phyloP scores from a whole-genome alignment of 2,797 vertebrate genomes.

The Sylvilagus floridanus region DNA sequence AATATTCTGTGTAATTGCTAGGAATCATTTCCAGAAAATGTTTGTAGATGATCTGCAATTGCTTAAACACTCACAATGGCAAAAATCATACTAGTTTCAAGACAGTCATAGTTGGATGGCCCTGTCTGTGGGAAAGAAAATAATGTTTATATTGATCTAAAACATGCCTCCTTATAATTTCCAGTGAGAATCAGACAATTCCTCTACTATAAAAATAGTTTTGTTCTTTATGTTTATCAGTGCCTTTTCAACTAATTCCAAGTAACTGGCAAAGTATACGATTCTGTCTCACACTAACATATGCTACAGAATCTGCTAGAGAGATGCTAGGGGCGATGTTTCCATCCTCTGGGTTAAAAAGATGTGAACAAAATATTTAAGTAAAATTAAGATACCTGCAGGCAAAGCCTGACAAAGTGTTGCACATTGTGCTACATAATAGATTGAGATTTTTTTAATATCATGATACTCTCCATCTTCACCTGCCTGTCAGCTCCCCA shows the following conservation, averaged over 20 bases:
- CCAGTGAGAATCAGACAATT: not conserved
- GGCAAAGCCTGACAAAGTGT: conserved; percentile 73
- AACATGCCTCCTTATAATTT: conserved; percentile 6
- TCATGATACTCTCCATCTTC: conserved; percentile 53
- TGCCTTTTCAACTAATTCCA: conserved; percentile 48
- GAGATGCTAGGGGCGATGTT: conserved; percentile 62
- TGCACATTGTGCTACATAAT: conserved; percentile 65
- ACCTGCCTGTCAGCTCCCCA: conserved; percentile 72
- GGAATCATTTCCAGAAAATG: not conserved
- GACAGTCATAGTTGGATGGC: not conserved
- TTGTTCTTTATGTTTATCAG: conserved; percentile 18
- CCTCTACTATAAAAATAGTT: not conserved
- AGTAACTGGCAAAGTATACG: not conserved
- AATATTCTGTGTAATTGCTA: not conserved
- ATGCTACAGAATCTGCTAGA: conserved; percentile 33
- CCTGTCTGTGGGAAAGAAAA: conserved; percentile 13
- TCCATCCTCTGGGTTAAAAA: conserved; percentile 69
- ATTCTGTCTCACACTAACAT: conserved; percentile 37
- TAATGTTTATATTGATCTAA: not conserved
- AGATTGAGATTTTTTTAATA: conserved; percentile 71
- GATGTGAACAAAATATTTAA: conserved; percentile 80
- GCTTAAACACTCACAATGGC: not conserved
- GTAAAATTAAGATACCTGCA: conserved; percentile 75
- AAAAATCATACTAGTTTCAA: not conserved
- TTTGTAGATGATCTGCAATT: not conserved